These are phyloP conservation scores for Drosophila cardini DNA, from an alignment of 1,140 invertebrate genomes.

Conservation along the genomic window DNA sequence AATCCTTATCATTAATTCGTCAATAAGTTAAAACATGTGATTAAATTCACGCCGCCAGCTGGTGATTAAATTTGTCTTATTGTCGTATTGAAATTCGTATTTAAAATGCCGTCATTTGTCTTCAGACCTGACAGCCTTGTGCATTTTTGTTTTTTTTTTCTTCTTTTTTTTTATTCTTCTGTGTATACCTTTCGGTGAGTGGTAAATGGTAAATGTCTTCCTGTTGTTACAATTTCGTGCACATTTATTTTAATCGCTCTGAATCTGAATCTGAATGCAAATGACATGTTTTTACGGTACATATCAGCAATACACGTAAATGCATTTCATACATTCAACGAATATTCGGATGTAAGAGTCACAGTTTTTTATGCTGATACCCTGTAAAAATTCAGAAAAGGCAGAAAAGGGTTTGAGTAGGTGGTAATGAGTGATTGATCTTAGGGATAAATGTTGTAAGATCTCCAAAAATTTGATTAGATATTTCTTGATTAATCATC, in stretches of 20 bases:
- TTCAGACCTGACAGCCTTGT: conserved; percentile 28
- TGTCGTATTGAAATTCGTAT: conserved; percentile 25
- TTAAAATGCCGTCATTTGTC: conserved; percentile 35
- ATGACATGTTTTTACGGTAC: conserved; percentile 26
- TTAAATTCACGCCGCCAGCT: conserved; percentile 5
- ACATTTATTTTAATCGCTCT: conserved; percentile 40
- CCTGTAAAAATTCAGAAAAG: too few relatives aligned
- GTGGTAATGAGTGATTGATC: too few relatives aligned
- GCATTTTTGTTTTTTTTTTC: conserved; percentile 16
- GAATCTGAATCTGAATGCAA: conserved; percentile 10
- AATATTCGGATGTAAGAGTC: not conserved
- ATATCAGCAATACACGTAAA: conserved; percentile 14
- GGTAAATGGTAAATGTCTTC: conserved; percentile 37
- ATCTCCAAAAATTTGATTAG: too few relatives aligned
- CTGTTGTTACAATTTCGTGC: conserved; percentile 44
- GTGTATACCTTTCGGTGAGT: not conserved
- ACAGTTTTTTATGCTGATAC: too few relatives aligned
- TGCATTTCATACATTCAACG: conserved; percentile 10
- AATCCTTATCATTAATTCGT: not conserved
- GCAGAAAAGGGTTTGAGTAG: too few relatives aligned
- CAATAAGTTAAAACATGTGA: not conserved
- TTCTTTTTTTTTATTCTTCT: not conserved
- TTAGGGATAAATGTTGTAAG: too few relatives aligned
- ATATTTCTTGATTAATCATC: too few relatives aligned
- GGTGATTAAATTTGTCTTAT: conserved; percentile 22